Evolutionary conservation across 2,113 vertebrate species (phyloP).

Genomic region (Bos javanicus): DNA sequence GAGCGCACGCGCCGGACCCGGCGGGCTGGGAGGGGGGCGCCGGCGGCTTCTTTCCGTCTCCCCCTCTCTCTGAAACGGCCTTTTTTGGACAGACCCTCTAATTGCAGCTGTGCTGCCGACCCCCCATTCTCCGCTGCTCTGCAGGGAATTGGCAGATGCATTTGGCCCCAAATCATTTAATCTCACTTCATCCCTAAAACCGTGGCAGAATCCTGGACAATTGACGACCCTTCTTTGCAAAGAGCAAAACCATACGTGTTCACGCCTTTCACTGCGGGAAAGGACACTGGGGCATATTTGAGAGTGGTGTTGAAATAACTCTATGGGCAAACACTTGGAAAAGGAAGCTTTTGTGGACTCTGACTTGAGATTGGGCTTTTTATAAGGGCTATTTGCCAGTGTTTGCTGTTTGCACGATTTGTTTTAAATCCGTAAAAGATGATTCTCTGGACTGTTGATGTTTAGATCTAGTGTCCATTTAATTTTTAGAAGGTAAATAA

Average conservation of each 20-base stretch:
- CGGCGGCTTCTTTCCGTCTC: background rate
- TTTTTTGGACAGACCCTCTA: constrained; percentile 9
- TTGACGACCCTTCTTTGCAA: background rate
- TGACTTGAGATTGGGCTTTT: background rate
- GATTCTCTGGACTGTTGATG: background rate
- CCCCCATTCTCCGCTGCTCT: background rate
- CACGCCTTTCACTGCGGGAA: background rate
- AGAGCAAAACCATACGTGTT: background rate
- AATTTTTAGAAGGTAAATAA: background rate
- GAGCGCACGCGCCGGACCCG: constrained; percentile 66
- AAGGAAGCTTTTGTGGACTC: background rate
- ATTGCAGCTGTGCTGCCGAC: constrained; percentile 8
- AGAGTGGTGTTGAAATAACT: background rate
- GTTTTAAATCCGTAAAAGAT: constrained; percentile 8
- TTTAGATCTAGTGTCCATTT: background rate
- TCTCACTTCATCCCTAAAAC: constrained; percentile 40
- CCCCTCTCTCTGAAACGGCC: background rate
- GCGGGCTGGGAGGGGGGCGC: background rate
- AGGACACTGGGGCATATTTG: background rate
- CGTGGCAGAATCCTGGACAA: constrained; percentile 15
- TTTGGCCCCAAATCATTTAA: constrained; percentile 51
- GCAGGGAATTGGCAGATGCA: background rate
- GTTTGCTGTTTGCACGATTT: background rate
- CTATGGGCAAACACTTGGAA: constrained; percentile 1
- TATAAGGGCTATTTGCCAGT: background rate